Conservation (phyloP, 2,888 invertebrate species). For the Pyralis farinalis region DNA sequence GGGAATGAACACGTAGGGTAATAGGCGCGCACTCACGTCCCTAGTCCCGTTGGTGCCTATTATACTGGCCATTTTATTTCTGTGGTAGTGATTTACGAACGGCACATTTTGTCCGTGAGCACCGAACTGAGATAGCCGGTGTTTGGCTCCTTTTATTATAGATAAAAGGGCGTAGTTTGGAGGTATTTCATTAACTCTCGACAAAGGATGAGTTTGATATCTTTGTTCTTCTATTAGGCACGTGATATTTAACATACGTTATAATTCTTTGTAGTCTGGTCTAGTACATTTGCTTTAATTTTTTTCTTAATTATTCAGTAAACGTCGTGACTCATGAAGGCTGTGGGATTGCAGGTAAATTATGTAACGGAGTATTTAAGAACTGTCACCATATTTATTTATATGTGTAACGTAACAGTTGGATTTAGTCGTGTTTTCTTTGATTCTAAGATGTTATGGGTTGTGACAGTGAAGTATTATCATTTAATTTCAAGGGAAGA, state of each 20-base stretch:
- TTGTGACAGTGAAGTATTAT: too few species aligned
- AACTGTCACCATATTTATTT: too few species aligned
- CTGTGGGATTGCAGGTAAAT: too few species aligned
- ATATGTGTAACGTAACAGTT: too few species aligned
- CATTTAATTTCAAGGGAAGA: too few species aligned
- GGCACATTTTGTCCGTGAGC: slow-evolving; percentile 41
- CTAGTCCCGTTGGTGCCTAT: slow-evolving; percentile 17
- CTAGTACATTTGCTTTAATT: too few species aligned
- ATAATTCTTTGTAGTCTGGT: too few species aligned
- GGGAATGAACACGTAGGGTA: slow-evolving; percentile 28
- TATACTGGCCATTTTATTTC: slow-evolving; percentile 38
- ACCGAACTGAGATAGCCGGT: slow-evolving; percentile 17
- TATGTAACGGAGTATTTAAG: too few species aligned
- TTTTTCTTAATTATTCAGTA: too few species aligned
- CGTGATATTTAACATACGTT: neutral
- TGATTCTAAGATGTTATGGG: too few species aligned
- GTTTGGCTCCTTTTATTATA: slow-evolving; percentile 15
- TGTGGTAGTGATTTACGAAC: slow-evolving; percentile 42
- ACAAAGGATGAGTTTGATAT: slow-evolving; percentile 1
- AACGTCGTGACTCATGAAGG: too few species aligned
- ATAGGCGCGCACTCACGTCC: slow-evolving; percentile 42
- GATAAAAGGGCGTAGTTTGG: slow-evolving; percentile 10
- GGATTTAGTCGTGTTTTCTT: too few species aligned
- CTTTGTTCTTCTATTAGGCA: neutral
- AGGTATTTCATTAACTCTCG: slow-evolving; percentile 13